Conservation (phyloP, 2,797 vertebrate species). For the Huso huso region DNA sequence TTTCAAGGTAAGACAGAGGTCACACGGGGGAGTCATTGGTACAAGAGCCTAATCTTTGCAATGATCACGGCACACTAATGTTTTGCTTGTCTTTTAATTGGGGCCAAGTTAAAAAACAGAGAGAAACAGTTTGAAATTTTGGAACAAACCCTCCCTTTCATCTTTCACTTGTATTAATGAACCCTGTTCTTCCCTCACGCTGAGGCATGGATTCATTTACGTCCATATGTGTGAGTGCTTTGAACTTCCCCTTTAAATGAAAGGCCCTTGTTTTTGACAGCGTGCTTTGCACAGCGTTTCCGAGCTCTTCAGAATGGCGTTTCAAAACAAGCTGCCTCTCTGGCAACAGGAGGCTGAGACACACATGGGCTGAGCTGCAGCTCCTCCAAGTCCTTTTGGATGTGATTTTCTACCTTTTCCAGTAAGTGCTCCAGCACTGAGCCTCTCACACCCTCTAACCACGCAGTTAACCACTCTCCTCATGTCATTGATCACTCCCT, state of each 20-base stretch:
- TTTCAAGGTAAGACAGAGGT: no score
- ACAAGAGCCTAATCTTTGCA: no score
- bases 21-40: no score
- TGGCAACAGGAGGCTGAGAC: conserved; percentile 9
- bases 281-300: conserved; percentile 11
- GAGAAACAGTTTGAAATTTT: conserved; percentile 40
- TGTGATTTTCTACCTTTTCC: conserved; percentile 1
- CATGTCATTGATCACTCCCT: conserved; percentile 31
- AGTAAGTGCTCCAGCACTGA: conserved; percentile 25
- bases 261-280: neutral
- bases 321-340: neutral
- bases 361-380: conserved; percentile 9
- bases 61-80: no score
- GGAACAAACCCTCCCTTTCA: conserved; percentile 33
- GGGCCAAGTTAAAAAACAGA: no score
- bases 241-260: conserved; percentile 27
- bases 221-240: conserved; percentile 42
- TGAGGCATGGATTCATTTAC: conserved; percentile 43
- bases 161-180: conserved; percentile 24
- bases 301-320: no score
- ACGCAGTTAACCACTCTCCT: neutral
- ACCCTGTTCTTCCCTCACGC: conserved; percentile 30
- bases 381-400: conserved; percentile 18
- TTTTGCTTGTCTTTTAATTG: no score
- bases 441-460: no score